Base-by-base conservation (phyloP, 1,140 invertebrate genomes). In the Polypedilum pembai region DNA sequence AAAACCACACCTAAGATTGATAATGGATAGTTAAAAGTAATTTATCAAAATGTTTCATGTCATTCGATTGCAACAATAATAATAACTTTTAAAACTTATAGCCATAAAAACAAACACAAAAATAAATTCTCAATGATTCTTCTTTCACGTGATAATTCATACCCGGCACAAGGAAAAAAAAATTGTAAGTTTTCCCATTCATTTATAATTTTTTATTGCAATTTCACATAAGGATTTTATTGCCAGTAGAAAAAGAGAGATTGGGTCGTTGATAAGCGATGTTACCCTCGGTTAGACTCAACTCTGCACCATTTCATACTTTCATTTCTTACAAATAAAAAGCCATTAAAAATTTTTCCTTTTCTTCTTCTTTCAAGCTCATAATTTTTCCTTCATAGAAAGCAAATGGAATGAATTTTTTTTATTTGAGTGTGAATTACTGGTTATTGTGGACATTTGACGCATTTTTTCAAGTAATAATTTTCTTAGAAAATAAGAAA, bases 141-240 rank as follows among this genome's bases (percentile, higher is more conserved):
- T 56, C 45, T 12, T n/a, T 56, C 45, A 56, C 45, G 45, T 56
- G 12, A 56, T 56, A 56, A 56, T 56, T 56, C 45, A 56, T 56
- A n/a, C n/a, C 45, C 45, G 12, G 12, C 1, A n/a, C 12, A 15
- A 45, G 8, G 5, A 33, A 33, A 33, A 33, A 33, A 15, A 56
- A 56, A 56, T 56, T 15, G 45, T 56, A 56, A 56, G 45, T 56
- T 56, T 66, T 69, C 65, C 17, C 65, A 69, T 69, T 69, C 65
- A 69, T 69, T 69, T 69, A 69, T 69, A 20, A 20, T 69, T 69
- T 69, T 69, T 69, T 69, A 69, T 69, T 69, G 65, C 65, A 69
- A 69, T 69, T 21, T 21, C 65, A 69, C 65, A 69, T 69, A 69
- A 69, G 65, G 65, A 69, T 69, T 69, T 69, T 69, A 69, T 69